Conservation (phyloP, 2,888 invertebrate species). For the Ormyrus labotus region DNA sequence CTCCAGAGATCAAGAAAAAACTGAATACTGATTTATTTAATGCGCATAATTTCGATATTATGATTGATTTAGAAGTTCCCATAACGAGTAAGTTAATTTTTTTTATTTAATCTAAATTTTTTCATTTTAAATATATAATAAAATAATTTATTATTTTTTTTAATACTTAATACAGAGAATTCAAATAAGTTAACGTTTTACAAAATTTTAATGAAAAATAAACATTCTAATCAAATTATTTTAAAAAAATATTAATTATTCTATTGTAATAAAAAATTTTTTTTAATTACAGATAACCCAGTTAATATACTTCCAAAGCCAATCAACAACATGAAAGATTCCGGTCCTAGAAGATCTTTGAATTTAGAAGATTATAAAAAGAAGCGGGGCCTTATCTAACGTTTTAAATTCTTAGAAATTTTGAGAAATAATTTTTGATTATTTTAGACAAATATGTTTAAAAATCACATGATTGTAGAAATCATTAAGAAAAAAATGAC, state of each 20-base stretch:
- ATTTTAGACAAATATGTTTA: constrained; percentile 37
- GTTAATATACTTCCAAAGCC: constrained; percentile 87
- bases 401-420: constrained; percentile 10
- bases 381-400: constrained; percentile 90
- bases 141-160: not conserved
- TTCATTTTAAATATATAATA: not conserved
- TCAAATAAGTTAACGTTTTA: no score
- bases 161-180: no score
- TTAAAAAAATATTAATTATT: constrained; percentile 12
- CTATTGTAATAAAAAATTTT: constrained; percentile 35
- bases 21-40: constrained; percentile 78
- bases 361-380: constrained; percentile 96
- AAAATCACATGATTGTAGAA: constrained; percentile 11
- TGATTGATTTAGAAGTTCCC: constrained; percentile 92
- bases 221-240: not conserved
- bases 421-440: constrained; percentile 31
- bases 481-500: constrained; percentile 32
- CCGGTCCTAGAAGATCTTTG: constrained; percentile 89
- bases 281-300: constrained; percentile 80
- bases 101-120: constrained; percentile 12
- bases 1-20: constrained; percentile 69
- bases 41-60: constrained; percentile 96
- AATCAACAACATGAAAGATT: constrained; percentile 84
- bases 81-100: constrained; percentile 82
- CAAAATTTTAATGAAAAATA: no score